Evolutionary conservation across 2,113 vertebrate species (phyloP).

Genomic region (Eira barbara): DNA sequence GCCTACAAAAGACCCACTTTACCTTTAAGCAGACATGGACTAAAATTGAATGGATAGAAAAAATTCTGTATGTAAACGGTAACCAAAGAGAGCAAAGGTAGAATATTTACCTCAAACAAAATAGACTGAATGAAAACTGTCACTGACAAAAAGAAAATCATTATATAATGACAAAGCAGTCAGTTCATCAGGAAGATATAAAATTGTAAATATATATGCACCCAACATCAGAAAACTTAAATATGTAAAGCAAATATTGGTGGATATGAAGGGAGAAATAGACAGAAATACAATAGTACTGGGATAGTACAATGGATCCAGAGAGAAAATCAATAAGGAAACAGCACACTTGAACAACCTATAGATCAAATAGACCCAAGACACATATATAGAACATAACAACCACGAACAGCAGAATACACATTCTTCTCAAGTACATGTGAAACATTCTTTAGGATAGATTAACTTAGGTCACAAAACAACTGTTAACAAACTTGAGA

Average conservation of each 20-base stretch:
- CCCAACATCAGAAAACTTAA: background rate
- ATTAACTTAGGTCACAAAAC: background rate
- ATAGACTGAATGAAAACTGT: background rate
- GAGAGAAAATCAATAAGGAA: background rate
- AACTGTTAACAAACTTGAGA: background rate
- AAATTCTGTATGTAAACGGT: background rate
- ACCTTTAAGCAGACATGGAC: background rate
- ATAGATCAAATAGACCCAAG: background rate
- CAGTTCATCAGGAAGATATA: background rate
- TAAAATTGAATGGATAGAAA: background rate
- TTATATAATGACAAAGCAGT: background rate
- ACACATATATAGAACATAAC: background rate
- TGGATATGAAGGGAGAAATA: background rate
- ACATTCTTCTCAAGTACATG: background rate
- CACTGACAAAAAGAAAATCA: background rate
- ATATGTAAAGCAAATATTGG: background rate
- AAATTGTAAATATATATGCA: background rate
- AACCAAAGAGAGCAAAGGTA: background rate
- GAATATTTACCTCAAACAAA: background rate
- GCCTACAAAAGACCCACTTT: background rate
- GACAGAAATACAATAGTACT: background rate
- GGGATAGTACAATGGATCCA: background rate
- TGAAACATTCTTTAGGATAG: background rate
- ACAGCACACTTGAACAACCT: background rate
- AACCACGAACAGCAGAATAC: background rate